Base-by-base conservation (phyloP, 2,888 invertebrate species). In the Gymnoscelis rufifasciata region DNA sequence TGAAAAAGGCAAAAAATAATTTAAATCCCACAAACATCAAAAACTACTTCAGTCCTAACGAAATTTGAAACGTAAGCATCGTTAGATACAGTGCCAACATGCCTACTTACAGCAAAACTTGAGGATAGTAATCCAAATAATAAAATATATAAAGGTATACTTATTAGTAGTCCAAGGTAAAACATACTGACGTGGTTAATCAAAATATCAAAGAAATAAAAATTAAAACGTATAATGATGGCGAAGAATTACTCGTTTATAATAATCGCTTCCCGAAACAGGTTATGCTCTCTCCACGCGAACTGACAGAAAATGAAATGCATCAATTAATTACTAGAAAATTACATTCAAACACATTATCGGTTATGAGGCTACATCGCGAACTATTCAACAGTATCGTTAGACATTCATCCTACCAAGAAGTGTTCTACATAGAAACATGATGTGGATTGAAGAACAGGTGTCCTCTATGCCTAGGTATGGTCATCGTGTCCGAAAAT, bases 251-350 rank as follows among this genome's bases (percentile, higher is more conserved):
- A 94, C 94, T 94, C 94, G 90, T 93, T 92, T 90, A 92, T 92
- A 91, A 94, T 93, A 90, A 96, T 94, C 91, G 95, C 95, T 92
- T 96, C 95, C 93, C 94, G 95, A 96, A 97, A 97, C 95, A 96
- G 94, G 90, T 95, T 92, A 93, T 96, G 96, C 93, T 95, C 94
- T 92, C 95, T 95, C 97, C 97, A 96, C 92, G 94, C 95, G 92
- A 93, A 95, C 95, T 95, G 81, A 74, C 72, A 73, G 75, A 68
- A 78, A 82, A 78, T 70, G 71, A 81, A 79, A 78, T 71, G 64
- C 63, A 74, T 71, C 62, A 77, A 83, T 83, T 81, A 75, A 73
- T 62, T 53, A 61, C 45, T 51, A 24, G 23, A 19, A 29, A 23
- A 36, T 24, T 29, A 39, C 28, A 19, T 14, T 11, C n/a, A 28